These are phyloP conservation scores for Sitta carolinensis DNA, from an alignment of 2,797 vertebrate species.

Conservation along the genomic window DNA sequence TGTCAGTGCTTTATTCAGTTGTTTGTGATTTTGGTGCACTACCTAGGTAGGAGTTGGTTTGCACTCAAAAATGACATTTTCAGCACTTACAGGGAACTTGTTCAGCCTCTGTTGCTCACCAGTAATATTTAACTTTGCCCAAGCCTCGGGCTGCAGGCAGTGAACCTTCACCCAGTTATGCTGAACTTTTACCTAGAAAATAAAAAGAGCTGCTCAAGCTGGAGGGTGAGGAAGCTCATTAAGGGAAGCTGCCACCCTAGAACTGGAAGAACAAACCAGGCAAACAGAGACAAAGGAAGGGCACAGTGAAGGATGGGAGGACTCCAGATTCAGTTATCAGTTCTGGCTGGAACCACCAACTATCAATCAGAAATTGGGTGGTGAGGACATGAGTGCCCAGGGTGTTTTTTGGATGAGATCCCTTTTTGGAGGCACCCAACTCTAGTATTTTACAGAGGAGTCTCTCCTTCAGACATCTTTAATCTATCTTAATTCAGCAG, in stretches of 20 bases:
- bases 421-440: background rate
- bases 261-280: background rate
- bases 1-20: slow-evolving; percentile 11
- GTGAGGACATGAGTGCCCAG: background rate
- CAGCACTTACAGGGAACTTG: background rate
- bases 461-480: background rate
- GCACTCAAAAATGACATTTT: background rate
- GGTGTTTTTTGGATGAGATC: background rate
- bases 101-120: background rate
- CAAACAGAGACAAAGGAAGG: background rate
- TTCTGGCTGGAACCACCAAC: background rate
- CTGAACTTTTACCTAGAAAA: background rate
- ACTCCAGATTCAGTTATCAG: background rate
- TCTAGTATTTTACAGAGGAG: background rate
- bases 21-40: background rate
- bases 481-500: background rate
- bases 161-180: background rate
- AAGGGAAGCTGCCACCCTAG: background rate
- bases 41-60: background rate
- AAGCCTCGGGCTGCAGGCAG: background rate
- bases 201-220: background rate
- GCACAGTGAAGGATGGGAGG: background rate
- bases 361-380: too few relatives aligned
- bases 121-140: background rate
- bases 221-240: background rate